These are phyloP conservation scores for Crax fasciolata DNA, from an alignment of 2,797 vertebrate species.

Conservation along the genomic window DNA sequence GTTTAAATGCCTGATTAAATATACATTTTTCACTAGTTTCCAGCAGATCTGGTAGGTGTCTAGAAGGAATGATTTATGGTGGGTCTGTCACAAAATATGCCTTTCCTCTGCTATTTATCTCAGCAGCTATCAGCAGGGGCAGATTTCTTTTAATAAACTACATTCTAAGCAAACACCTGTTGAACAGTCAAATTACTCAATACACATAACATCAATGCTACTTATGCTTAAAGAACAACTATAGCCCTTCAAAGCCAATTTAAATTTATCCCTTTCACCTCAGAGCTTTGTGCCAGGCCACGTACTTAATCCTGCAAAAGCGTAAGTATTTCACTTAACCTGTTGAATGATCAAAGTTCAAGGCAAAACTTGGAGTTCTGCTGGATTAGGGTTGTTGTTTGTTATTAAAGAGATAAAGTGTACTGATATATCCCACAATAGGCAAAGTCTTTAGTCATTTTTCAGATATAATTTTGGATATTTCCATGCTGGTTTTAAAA, in stretches of 20 bases:
- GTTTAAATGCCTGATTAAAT: background rate
- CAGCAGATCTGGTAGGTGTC: background rate
- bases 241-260: background rate
- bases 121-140: background rate
- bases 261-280: background rate
- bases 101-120: background rate
- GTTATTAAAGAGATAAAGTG: fast-evolving
- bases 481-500: fast-evolving
- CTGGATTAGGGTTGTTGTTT: background rate
- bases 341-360: background rate
- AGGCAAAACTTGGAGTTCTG: background rate
- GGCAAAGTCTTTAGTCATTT: background rate
- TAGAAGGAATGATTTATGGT: background rate
- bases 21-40: background rate
- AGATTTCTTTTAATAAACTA: background rate
- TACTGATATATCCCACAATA: background rate
- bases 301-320: background rate
- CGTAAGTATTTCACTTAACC: background rate
- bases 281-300: background rate
- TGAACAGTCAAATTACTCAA: background rate
- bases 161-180: background rate
- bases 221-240: background rate
- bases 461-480: background rate
- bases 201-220: background rate
- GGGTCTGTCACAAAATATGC: background rate